These are phyloP conservation scores for Stichopus chloronotus DNA, from an alignment of 35 echinoderm and acorn worm genomes.

Conservation along the genomic window DNA sequence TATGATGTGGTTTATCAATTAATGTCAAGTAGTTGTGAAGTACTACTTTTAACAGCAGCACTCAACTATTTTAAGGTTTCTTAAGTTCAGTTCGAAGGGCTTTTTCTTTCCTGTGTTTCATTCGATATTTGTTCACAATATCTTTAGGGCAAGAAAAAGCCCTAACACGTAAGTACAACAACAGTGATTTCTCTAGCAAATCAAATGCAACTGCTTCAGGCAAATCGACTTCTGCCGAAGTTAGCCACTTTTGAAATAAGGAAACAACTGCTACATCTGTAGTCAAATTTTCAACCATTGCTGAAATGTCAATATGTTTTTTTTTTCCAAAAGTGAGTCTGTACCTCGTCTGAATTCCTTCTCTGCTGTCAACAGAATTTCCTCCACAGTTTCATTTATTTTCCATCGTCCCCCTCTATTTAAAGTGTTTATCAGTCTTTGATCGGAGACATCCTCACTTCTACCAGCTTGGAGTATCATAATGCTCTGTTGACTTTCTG, in stretches of 20 bases:
- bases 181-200: constrained; percentile 1
- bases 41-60: background rate
- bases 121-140: constrained; percentile 11
- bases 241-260: constrained; percentile 13
- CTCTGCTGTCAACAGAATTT: constrained; percentile 2
- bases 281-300: constrained; percentile 14
- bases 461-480: constrained; percentile 22
- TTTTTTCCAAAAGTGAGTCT: background rate
- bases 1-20: too few species aligned
- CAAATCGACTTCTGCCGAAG: constrained; percentile 10
- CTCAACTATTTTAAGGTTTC: background rate
- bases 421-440: constrained; percentile 10
- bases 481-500: constrained; percentile 23
- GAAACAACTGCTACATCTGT: constrained; percentile 26
- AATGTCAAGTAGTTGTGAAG: too few species aligned
- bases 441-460: constrained; percentile 6
- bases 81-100: constrained; percentile 11
- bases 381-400: constrained; percentile 29
- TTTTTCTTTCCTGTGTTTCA: constrained; percentile 11
- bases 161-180: background rate
- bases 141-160: constrained; percentile 12
- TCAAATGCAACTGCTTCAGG: background rate
- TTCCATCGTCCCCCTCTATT: constrained; percentile 5
- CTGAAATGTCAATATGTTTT: constrained; percentile 28
- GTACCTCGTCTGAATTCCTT: constrained; percentile 11